phyloP scores from a whole-genome alignment of 1,140 invertebrate species.

The Babylonia areolata region DNA sequence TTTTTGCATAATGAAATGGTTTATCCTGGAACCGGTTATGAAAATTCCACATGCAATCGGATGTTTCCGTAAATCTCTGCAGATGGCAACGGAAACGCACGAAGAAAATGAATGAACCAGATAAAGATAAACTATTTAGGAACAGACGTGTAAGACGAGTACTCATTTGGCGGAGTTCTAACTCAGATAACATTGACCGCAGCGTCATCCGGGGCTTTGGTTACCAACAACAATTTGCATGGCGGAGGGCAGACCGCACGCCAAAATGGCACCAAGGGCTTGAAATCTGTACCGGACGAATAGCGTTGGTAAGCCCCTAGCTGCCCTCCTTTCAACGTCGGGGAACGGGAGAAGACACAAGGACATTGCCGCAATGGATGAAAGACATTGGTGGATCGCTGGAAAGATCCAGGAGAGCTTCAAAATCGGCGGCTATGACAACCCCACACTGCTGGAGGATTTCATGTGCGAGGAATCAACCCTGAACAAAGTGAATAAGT shows the following conservation, averaged over 20 bases:
- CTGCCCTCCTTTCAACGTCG: not conserved
- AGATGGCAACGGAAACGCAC: not conserved
- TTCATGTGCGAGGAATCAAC: slow-evolving; percentile 72
- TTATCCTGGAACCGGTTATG: too few species aligned
- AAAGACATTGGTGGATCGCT: slow-evolving; percentile 76
- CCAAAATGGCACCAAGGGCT: not conserved
- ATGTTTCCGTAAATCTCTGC: not conserved
- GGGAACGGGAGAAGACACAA: not conserved
- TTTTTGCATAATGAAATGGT: too few species aligned
- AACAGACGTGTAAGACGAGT: not conserved
- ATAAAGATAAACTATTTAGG: not conserved
- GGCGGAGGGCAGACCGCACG: slow-evolving; percentile 54
- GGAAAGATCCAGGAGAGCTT: slow-evolving; percentile 75
- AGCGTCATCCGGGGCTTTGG: slow-evolving; percentile 52
- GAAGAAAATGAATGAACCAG: not conserved
- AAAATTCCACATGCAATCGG: not conserved
- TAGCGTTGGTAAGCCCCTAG: not conserved
- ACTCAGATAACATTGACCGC: not conserved
- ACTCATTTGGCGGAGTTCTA: not conserved
- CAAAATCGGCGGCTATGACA: slow-evolving; percentile 72
- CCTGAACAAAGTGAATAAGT: slow-evolving; percentile 71
- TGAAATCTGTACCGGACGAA: not conserved
- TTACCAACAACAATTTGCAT: slow-evolving; percentile 68
- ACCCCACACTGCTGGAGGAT: slow-evolving; percentile 73
- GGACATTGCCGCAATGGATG: slow-evolving; percentile 69